Percentiles rank a stretch among this genome's conserved stretches.
These are phyloP conservation scores for Chironomus riparius DNA, from an alignment of 2,888 invertebrate genomes.

Conservation along the genomic window DNA sequence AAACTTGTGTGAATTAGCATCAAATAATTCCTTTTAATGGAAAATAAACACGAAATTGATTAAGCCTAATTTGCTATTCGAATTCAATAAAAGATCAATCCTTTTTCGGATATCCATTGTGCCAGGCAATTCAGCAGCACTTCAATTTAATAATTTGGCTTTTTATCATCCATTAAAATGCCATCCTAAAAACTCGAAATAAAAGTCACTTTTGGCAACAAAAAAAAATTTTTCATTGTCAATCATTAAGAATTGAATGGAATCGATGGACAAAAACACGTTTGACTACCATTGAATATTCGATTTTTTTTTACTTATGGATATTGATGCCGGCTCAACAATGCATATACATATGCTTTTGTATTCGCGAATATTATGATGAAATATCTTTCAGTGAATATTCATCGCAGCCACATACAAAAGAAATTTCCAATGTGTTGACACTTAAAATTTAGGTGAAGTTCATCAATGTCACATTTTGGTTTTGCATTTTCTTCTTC, in stretches of 20 bases:
- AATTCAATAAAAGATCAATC: no score
- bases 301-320: slow-evolving; percentile 20
- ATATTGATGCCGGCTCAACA: slow-evolving; percentile 12
- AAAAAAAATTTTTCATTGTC: slow-evolving; percentile 11
- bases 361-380: no score
- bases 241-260: background rate
- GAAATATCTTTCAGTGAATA: background rate
- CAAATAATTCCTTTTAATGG: no score
- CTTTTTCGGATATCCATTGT: no score
- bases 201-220: background rate
- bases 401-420: background rate
- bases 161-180: background rate
- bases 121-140: background rate
- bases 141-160: background rate
- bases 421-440: background rate
- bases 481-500: no score
- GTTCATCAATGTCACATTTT: background rate
- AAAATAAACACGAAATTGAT: no score
- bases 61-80: no score
- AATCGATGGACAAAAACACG: background rate
- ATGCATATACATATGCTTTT: background rate
- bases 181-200: background rate
- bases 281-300: slow-evolving; percentile 17
- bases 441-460: background rate
- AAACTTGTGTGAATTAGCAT: no score